phyloP scores from a whole-genome alignment of 2,113 vertebrate species.

The Thalassoma bifasciatum region DNA sequence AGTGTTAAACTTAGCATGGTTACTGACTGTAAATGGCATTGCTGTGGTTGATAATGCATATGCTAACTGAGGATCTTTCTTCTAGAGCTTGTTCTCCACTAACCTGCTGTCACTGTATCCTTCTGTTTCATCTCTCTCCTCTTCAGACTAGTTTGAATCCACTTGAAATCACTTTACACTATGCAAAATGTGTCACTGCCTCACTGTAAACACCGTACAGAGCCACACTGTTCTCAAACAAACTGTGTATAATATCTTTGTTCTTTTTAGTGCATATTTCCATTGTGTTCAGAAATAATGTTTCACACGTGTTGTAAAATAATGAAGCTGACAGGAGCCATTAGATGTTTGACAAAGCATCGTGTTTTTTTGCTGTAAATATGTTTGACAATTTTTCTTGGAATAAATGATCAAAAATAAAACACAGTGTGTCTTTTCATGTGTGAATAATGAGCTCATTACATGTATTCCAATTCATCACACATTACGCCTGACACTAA shows the following conservation, averaged over 20 bases:
- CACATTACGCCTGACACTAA: no score
- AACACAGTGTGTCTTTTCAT: background rate
- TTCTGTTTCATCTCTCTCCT: slow-evolving; percentile 19
- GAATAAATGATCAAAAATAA: slow-evolving; percentile 72
- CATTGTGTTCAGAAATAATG: slow-evolving; percentile 56
- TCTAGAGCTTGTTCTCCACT: background rate
- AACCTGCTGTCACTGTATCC: slow-evolving; percentile 3
- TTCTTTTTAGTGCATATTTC: slow-evolving; percentile 41
- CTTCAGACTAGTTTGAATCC: slow-evolving; percentile 25
- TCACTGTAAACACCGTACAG: slow-evolving; percentile 47
- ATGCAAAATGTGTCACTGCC: slow-evolving; percentile 71
- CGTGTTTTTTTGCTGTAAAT: slow-evolving; percentile 69
- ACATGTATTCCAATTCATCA: background rate
- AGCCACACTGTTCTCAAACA: slow-evolving; percentile 20
- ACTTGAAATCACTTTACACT: slow-evolving; percentile 67
- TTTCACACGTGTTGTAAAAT: slow-evolving; percentile 46
- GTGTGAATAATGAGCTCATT: background rate
- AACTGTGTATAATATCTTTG: slow-evolving; percentile 21
- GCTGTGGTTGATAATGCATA: background rate
- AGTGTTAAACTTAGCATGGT: background rate
- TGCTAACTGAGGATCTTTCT: slow-evolving; percentile 3
- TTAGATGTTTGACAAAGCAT: slow-evolving; percentile 65
- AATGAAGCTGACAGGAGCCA: slow-evolving; percentile 64
- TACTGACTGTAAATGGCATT: background rate
- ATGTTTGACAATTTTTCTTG: slow-evolving; percentile 74